A percentile compares a stretch with the other conserved stretches of the same genome.
phyloP scores from a whole-genome alignment of 53 echinoderm and acorn worm species.

The Luidia sarsii region DNA sequence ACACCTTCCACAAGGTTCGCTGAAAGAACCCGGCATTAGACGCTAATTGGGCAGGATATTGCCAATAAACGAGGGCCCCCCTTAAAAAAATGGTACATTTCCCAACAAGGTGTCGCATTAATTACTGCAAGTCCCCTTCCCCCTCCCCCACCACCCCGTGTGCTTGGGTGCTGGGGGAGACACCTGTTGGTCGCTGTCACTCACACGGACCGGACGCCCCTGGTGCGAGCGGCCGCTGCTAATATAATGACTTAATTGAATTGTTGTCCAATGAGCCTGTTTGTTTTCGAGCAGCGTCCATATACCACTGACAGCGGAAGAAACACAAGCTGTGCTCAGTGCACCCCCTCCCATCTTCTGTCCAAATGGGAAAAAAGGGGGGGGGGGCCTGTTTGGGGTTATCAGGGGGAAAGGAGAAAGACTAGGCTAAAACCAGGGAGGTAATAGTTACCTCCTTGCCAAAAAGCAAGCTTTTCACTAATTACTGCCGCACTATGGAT shows the following conservation, averaged over 20 bases:
- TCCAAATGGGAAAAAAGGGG: constrained; percentile 20
- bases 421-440: too few species aligned
- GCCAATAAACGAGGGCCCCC: constrained; percentile 54
- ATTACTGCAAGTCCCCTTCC: too few species aligned
- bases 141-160: too few species aligned
- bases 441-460: too few species aligned
- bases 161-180: constrained; percentile 1
- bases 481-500: too few species aligned
- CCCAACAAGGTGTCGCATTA: constrained; percentile 60
- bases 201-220: neutral
- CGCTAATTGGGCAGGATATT: constrained; percentile 54
- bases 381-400: too few species aligned
- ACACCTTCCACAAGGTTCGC: constrained; percentile 42
- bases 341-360: constrained; percentile 22
- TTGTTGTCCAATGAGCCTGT: constrained; percentile 54
- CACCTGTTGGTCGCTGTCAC: constrained; percentile 47
- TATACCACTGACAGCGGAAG: too few species aligned
- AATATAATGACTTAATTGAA: constrained; percentile 49
- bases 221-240: neutral
- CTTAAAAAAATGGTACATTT: constrained; percentile 57
- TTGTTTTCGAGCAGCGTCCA: constrained; percentile 35
- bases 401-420: too few species aligned
- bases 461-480: too few species aligned
- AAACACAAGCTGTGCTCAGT: neutral
- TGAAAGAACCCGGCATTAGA: constrained; percentile 48